A percentile compares a stretch with the other conserved stretches of the same genome.
Conservation (phyloP, 2,888 invertebrate species). For the Lymantria monacha region DNA sequence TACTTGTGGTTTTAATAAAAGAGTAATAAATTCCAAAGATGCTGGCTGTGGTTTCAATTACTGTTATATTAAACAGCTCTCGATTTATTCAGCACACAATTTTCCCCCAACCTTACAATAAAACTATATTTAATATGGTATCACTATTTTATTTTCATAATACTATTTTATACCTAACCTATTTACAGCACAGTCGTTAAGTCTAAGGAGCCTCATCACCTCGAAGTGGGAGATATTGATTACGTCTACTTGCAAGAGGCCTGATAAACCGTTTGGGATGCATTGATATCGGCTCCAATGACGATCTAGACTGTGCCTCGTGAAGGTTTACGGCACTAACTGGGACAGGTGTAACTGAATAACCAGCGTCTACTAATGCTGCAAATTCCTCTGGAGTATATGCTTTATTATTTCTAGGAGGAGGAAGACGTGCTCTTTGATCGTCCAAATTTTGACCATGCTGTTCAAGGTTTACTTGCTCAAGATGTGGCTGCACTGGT, state of each 20-base stretch:
- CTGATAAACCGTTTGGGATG: slow-evolving; percentile 40
- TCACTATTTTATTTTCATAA: slow-evolving; percentile 61
- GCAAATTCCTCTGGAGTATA: slow-evolving; percentile 78
- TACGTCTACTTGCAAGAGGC: slow-evolving; percentile 54
- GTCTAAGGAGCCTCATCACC: slow-evolving; percentile 72
- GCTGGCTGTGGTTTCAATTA: slow-evolving; percentile 7
- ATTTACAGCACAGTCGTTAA: slow-evolving; percentile 55
- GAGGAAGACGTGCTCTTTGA: slow-evolving; percentile 68
- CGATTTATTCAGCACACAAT: too few species aligned
- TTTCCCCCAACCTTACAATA: slow-evolving; percentile 6
- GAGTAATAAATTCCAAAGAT: slow-evolving; percentile 16
- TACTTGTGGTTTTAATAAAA: slow-evolving; percentile 21
- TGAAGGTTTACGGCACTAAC: slow-evolving; percentile 56
- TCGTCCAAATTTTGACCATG: slow-evolving; percentile 62
- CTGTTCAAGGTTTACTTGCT: slow-evolving; percentile 51
- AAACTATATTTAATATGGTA: slow-evolving; percentile 42
- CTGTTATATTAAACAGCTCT: too few species aligned
- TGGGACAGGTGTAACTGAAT: slow-evolving; percentile 75
- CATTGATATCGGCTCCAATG: slow-evolving; percentile 47
- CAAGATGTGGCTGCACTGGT: slow-evolving; percentile 24
- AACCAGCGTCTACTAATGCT: slow-evolving; percentile 74
- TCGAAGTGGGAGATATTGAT: slow-evolving; percentile 71
- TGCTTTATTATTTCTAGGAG: slow-evolving; percentile 75
- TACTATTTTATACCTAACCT: slow-evolving; percentile 49
- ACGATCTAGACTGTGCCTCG: slow-evolving; percentile 66